Evolutionary conservation across 2,888 invertebrate genomes (phyloP), one percentile per base, ranked within the genome.

Genomic region (Erebia epiphron): DNA sequence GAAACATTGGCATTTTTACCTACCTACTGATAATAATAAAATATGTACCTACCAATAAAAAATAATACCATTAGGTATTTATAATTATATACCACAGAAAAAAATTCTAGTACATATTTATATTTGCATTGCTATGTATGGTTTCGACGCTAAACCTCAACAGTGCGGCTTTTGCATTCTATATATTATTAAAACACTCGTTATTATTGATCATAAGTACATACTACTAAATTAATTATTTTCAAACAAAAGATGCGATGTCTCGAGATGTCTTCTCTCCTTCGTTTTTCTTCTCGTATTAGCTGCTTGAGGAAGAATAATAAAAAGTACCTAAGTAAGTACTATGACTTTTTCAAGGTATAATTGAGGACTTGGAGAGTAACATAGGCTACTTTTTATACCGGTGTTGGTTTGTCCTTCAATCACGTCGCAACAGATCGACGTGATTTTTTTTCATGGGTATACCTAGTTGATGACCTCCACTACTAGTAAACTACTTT

Each of bases 231-330:
- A 26, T 26, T 26, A 56, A 41, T 67, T 46, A 57, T 57, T 62
- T 68, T 62, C 26, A 46, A 61, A 61, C 60, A 52, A 61, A 41
- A 54, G 68, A 60, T 18, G 11, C 26, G 18, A 26, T 26, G 21
- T 60, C 35, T 60, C 13, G 16, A 11, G 61, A 61, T 46, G 61
- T 46, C 60, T 18, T 46, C 18, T 61, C 18, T 61, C 43, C 43
- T 46, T 46, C 41, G 46, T 21, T 46, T 61, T 18, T 16, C 46
- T 61, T 46, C 5, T 18, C 16, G 61, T 18, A 13, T 14, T 5
- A 61, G 46, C 13, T 60, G 9, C 10, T 54, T 18, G 58, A 41
- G 41, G 2, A 60, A 16, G 41, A 46, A 46, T 18, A 1, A 60
- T 21, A 61, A 18, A 46, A 60, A 13, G 35, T 58, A 16, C 26